phyloP scores from a whole-genome alignment of 2,797 vertebrate species.

The Scomberomorus guttatus region DNA sequence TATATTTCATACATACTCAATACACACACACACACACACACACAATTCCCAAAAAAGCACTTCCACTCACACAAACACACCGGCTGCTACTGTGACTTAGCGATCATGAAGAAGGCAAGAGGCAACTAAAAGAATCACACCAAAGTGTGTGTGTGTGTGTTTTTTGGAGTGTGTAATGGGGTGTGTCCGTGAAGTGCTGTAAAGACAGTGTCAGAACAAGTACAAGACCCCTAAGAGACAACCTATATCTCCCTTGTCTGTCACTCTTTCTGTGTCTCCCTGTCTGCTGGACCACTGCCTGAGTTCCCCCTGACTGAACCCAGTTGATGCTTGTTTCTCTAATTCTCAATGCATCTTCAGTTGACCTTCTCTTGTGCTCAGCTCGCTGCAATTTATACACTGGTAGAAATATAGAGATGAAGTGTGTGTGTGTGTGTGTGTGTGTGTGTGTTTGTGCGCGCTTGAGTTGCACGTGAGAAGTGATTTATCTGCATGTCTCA shows the following conservation, averaged over 20 bases:
- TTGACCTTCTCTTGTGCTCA: constrained; percentile 69
- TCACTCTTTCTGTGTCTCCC: constrained; percentile 27
- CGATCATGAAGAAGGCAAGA: constrained; percentile 22
- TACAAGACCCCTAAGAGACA: constrained; percentile 51
- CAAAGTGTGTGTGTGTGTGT: constrained; percentile 37
- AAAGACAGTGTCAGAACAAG: constrained; percentile 64
- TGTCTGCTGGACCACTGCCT: constrained; percentile 25
- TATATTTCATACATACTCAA: background rate
- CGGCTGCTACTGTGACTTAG: constrained; percentile 17
- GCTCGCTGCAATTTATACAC: constrained; percentile 62
- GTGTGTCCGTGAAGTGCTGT: constrained; percentile 45
- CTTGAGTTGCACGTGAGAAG: constrained; percentile 33
- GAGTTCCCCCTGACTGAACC: constrained; percentile 30
- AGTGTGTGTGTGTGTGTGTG: constrained; percentile 25
- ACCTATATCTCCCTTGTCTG: constrained; percentile 24
- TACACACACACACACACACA: background rate
- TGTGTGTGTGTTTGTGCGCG: constrained; percentile 4
- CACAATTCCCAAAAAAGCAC: background rate
- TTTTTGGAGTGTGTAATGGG: constrained; percentile 58
- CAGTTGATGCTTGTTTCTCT: constrained; percentile 41
- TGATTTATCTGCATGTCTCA: constrained; percentile 68
- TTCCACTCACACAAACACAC: constrained; percentile 18
- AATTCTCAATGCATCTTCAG: constrained; percentile 68
- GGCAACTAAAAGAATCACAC: constrained; percentile 35
- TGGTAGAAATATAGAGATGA: constrained; percentile 55